Percentiles rank a stretch among this genome's conserved stretches.
phyloP scores from a whole-genome alignment of 2,888 invertebrate genomes.

The Athetis lepigone region DNA sequence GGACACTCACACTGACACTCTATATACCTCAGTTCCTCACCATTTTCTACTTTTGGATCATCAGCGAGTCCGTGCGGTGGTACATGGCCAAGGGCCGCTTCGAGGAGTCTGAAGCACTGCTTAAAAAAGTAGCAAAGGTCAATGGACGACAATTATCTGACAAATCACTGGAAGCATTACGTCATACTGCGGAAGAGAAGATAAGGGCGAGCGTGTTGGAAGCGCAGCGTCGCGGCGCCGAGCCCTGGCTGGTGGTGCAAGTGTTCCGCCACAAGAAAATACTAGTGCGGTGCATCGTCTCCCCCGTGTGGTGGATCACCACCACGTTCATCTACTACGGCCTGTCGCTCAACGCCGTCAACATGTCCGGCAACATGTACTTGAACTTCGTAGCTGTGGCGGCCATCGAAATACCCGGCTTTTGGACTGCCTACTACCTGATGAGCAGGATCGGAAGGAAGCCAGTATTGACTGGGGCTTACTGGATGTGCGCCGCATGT shows the following conservation, averaged over 20 bases:
- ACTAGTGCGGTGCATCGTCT: conserved; percentile 68
- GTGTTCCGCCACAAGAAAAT: conserved; percentile 73
- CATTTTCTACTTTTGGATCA: conserved; percentile 92
- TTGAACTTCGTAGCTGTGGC: conserved; percentile 92
- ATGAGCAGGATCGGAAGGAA: conserved; percentile 91
- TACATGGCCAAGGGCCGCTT: conserved; percentile 92
- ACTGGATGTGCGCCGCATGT: conserved; percentile 90
- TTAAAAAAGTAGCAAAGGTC: conserved; percentile 91
- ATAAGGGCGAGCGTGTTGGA: conserved; percentile 54
- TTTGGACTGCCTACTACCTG: conserved; percentile 90
- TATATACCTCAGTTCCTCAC: conserved; percentile 93
- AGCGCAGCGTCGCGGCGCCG: conserved; percentile 36
- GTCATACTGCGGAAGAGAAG: conserved; percentile 70
- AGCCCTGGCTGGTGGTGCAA: conserved; percentile 74
- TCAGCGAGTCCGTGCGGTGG: conserved; percentile 94
- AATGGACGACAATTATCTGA: conserved; percentile 85
- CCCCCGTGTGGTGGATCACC: conserved; percentile 92
- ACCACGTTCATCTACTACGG: conserved; percentile 93
- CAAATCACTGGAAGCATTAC: conserved; percentile 72
- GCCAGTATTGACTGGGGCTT: conserved; percentile 89
- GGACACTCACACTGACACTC: conserved; percentile 91
- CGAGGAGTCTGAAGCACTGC: conserved; percentile 91
- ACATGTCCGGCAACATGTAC: conserved; percentile 92
- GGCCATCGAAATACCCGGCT: conserved; percentile 93
- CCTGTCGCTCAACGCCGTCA: conserved; percentile 92